These are phyloP conservation scores for Ornithorhynchus anatinus DNA, from an alignment of 2,113 vertebrate genomes.

Conservation along the genomic window DNA sequence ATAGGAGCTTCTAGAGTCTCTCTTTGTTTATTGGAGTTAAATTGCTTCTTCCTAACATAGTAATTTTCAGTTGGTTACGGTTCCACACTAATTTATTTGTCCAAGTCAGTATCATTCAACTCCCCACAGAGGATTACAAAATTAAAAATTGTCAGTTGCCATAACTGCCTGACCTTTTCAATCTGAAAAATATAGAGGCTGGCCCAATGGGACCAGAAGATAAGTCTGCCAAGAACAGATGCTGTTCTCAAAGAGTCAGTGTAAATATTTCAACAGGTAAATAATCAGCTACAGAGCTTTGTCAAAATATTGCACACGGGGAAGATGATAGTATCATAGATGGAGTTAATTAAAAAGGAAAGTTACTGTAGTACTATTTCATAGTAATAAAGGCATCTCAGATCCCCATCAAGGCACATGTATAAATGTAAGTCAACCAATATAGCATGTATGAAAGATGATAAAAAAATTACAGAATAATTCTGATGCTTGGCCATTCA, in stretches of 20 bases:
- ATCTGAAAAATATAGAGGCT: constrained; percentile 52
- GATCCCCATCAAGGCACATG: constrained; percentile 2
- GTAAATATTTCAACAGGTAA: constrained; percentile 66
- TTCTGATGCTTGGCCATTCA: too few relatives aligned
- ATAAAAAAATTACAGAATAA: too few relatives aligned
- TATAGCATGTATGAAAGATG: too few relatives aligned
- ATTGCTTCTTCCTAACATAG: constrained; percentile 52
- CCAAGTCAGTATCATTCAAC: constrained; percentile 37
- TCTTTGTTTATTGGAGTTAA: constrained; percentile 58
- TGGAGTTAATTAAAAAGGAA: constrained; percentile 43
- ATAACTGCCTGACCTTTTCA: constrained; percentile 62
- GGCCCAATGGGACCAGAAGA: constrained; percentile 21
- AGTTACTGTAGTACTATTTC: constrained; percentile 13
- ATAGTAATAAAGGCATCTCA: constrained; percentile 23
- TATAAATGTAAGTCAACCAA: constrained; percentile 12
- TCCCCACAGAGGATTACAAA: constrained; percentile 61
- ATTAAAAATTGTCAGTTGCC: constrained; percentile 70
- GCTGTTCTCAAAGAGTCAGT: constrained; percentile 24
- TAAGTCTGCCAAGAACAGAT: constrained; percentile 50
- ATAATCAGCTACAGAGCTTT: constrained; percentile 42
- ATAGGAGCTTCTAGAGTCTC: constrained; percentile 21
- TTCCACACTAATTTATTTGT: constrained; percentile 64
- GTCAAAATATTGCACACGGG: background rate
- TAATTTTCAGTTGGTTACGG: constrained; percentile 36
- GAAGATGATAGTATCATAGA: constrained; percentile 30